phyloP scores from a whole-genome alignment of 1,140 invertebrate species.

The Coelopa frigida region DNA sequence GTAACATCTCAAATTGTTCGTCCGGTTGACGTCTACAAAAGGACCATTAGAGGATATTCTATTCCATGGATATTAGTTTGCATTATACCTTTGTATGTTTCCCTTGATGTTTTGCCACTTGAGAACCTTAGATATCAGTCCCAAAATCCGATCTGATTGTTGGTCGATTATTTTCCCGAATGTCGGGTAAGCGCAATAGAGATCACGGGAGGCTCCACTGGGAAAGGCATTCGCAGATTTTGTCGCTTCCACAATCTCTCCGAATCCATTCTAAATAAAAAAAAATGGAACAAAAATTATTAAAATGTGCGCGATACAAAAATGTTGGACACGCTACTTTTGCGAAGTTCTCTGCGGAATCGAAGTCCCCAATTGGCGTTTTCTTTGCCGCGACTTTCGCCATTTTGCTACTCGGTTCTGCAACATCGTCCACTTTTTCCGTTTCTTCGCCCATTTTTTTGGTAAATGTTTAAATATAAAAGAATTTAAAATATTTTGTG shows the following conservation, averaged over 20 bases:
- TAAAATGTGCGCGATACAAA: conserved; percentile 9
- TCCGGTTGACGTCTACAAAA: conserved; percentile 49
- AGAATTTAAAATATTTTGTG: too few relatives aligned
- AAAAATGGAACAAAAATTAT: conserved; percentile 12
- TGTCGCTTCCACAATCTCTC: conserved; percentile 55
- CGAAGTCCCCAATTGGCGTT: conserved; percentile 7
- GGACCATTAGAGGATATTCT: not conserved
- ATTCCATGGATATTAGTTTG: not conserved
- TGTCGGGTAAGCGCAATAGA: conserved; percentile 61
- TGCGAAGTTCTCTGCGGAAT: conserved; percentile 28
- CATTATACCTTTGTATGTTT: conserved; percentile 51
- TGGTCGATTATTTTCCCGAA: conserved; percentile 56
- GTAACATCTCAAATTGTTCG: conserved; percentile 66
- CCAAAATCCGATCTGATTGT: conserved; percentile 51
- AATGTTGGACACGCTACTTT: conserved; percentile 25
- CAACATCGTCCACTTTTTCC: too few relatives aligned
- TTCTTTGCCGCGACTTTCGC: not conserved
- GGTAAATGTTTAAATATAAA: too few relatives aligned
- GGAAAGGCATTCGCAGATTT: conserved; percentile 63
- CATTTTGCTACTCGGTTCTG: not conserved
- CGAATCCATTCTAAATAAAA: conserved; percentile 48
- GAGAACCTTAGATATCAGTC: conserved; percentile 52
- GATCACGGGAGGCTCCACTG: conserved; percentile 57
- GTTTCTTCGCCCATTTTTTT: too few relatives aligned
- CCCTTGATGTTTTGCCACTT: conserved; percentile 53